Percentiles rank a stretch among this genome's conserved stretches.
Evolutionary conservation across 2,888 invertebrate species (phyloP).

Genomic region (Oligia latruncula): DNA sequence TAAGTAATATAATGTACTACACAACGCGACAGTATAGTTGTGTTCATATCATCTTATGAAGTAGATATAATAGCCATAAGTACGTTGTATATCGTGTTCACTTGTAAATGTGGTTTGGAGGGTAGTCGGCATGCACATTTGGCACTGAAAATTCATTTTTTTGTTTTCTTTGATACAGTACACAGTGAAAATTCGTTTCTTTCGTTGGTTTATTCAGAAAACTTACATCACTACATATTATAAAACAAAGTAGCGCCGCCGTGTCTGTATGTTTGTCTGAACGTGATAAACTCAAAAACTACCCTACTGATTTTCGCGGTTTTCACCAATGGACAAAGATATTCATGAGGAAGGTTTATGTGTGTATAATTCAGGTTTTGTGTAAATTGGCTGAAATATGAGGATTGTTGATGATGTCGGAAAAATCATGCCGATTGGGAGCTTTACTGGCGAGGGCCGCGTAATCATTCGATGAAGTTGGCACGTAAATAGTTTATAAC

Average conservation of each 20-base stretch:
- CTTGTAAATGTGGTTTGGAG: slow-evolving; percentile 17
- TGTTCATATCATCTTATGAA: slow-evolving; percentile 73
- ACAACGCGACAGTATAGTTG: slow-evolving; percentile 45
- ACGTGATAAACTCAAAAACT: background rate
- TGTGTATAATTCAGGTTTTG: background rate
- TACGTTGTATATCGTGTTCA: slow-evolving; percentile 22
- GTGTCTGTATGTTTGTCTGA: background rate
- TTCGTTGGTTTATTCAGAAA: background rate
- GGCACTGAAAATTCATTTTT: too few species aligned
- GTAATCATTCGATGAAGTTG: background rate
- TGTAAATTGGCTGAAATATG: background rate
- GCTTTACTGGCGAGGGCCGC: background rate
- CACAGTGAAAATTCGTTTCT: background rate
- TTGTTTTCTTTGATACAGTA: background rate
- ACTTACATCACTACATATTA: background rate
- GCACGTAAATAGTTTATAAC: background rate
- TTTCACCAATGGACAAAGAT: background rate
- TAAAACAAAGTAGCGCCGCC: background rate
- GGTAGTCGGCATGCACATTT: background rate
- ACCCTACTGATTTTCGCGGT: background rate
- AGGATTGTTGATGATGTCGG: background rate
- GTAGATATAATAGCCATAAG: slow-evolving; percentile 39
- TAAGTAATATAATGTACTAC: background rate
- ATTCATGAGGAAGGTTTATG: background rate
- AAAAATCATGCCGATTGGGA: background rate